These are phyloP conservation scores for Tichodroma muraria DNA, from an alignment of 2,113 vertebrate species.

Conservation along the genomic window DNA sequence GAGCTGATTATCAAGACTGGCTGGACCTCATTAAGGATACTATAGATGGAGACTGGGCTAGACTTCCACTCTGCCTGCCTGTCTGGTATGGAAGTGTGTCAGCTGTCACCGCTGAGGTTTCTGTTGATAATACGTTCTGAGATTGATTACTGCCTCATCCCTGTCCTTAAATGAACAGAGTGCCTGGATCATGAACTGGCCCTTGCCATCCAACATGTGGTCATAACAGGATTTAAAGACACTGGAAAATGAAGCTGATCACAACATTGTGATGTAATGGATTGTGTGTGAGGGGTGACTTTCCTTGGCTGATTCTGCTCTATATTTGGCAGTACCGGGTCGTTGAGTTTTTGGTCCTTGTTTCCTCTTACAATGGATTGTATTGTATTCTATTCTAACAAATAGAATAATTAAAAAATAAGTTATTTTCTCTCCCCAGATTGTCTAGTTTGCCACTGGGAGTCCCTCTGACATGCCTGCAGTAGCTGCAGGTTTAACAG, in stretches of 20 bases:
- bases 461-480: neutral
- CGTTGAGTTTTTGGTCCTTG: neutral
- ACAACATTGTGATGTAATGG: too few relatives aligned
- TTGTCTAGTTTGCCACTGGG: neutral
- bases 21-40: neutral
- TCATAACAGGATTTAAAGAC: neutral
- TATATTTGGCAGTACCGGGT: fast-evolving
- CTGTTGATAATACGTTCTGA: neutral
- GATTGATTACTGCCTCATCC: neutral
- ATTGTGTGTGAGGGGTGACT: neutral
- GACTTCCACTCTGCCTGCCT: neutral
- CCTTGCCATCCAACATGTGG: neutral
- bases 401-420: neutral
- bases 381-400: too few relatives aligned
- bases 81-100: neutral
- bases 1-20: neutral
- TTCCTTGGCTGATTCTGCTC: neutral
- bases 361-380: neutral
- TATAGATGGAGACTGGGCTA: neutral
- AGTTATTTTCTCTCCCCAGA: neutral
- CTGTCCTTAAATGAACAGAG: neutral
- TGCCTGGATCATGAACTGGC: neutral
- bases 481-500: neutral
- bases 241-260: neutral
- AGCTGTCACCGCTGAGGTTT: neutral